phyloP scores from a whole-genome alignment of 1,140 invertebrate genomes.

The Conus ventricosus region DNA sequence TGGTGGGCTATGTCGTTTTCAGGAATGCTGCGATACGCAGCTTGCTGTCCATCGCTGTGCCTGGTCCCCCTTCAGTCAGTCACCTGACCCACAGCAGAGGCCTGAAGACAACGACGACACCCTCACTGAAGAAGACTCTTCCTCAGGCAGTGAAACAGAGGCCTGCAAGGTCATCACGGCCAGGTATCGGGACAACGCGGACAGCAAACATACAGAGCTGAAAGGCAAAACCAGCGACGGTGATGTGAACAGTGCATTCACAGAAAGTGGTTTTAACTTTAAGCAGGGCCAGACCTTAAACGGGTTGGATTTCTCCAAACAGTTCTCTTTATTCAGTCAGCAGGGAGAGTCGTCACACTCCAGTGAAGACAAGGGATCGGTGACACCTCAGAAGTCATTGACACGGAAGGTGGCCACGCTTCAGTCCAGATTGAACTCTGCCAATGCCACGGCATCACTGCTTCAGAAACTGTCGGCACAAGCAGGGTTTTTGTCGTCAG shows the following conservation, averaged over 20 bases:
- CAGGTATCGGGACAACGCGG: too few relatives aligned
- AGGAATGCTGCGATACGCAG: constrained; percentile 31
- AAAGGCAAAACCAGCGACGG: not conserved
- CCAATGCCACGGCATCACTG: constrained; percentile 23
- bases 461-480: constrained; percentile 35
- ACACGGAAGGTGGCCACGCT: constrained; percentile 39
- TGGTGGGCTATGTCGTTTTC: not conserved
- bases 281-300: not conserved
- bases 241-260: not conserved
- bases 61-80: not conserved
- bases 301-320: constrained; percentile 19
- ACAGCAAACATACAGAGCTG: not conserved
- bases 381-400: constrained; percentile 35
- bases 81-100: not conserved
- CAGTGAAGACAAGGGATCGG: not conserved
- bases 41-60: constrained; percentile 11
- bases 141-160: too few relatives aligned
- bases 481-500: constrained; percentile 13
- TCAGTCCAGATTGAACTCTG: constrained; percentile 21
- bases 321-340: constrained; percentile 20
- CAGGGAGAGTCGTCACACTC: not conserved
- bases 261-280: not conserved
- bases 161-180: too few relatives aligned
- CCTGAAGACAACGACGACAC: constrained; percentile 8
- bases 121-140: not conserved